Conservation (phyloP, 2,113 vertebrate genomes). For the Thalassoma bifasciatum region DNA sequence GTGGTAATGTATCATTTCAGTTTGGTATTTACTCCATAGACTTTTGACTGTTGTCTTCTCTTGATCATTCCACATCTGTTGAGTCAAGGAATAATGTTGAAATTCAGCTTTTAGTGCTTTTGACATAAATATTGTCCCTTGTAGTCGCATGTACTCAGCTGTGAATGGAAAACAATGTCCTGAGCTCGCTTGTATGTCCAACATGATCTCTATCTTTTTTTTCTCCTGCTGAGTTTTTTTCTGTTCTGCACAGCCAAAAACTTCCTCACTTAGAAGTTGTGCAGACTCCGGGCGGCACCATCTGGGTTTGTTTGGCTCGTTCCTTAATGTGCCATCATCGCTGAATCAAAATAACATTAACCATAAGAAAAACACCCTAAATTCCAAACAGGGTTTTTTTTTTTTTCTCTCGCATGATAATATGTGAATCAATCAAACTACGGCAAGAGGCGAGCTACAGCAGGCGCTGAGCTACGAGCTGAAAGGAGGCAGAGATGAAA, state of each 20-base stretch:
- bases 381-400: not conserved
- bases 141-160: not conserved
- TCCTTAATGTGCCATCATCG: conserved; percentile 26
- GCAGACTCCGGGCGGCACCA: conserved; percentile 41
- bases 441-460: not conserved
- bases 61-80: not conserved
- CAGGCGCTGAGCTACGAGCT: conserved; percentile 3
- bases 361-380: conserved; percentile 20
- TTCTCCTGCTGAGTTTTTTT: conserved; percentile 12
- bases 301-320: conserved; percentile 59
- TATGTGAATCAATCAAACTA: conserved; percentile 2
- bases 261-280: conserved; percentile 24
- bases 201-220: conserved; percentile 48
- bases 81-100: not conserved
- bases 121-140: conserved; percentile 18
- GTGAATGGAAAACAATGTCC: conserved; percentile 27
- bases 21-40: no score
- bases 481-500: not conserved
- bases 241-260: conserved; percentile 66
- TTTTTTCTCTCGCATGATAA: not conserved
- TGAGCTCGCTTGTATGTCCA: conserved; percentile 41
- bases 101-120: not conserved
- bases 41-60: no score
- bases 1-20: no score
- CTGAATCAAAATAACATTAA: conserved; percentile 15